Evolutionary conservation across 1,140 invertebrate genomes (phyloP).

Genomic region (Hetaerina americana): DNA sequence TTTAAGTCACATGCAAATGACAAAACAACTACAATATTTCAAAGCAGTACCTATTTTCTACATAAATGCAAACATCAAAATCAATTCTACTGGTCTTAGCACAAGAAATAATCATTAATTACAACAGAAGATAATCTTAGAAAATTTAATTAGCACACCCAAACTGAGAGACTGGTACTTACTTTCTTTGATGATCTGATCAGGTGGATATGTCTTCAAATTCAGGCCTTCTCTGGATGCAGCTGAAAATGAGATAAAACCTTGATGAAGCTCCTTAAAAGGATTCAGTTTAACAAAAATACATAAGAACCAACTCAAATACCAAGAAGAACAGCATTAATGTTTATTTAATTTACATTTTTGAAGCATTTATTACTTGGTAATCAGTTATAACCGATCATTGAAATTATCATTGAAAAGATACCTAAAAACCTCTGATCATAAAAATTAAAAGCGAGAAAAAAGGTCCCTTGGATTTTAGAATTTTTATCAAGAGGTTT

Average conservation of each 20-base stretch:
- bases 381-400: not conserved
- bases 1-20: not conserved
- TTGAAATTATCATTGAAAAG: not conserved
- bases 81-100: not conserved
- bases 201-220: slow-evolving; percentile 57
- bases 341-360: no score
- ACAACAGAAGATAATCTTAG: not conserved
- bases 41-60: not conserved
- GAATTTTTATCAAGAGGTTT: no score
- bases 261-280: not conserved
- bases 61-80: not conserved
- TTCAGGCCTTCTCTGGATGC: slow-evolving; percentile 31
- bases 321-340: not conserved
- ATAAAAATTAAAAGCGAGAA: no score
- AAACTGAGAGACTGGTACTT: slow-evolving; percentile 31
- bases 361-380: not conserved
- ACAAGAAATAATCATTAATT: not conserved
- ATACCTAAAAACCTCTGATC: no score
- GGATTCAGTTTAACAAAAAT: not conserved
- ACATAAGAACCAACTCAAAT: not conserved
- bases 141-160: not conserved
- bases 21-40: not conserved
- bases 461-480: no score
- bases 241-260: slow-evolving; percentile 18
- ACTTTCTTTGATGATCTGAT: slow-evolving; percentile 71